phyloP scores from a whole-genome alignment of 1,140 invertebrate species.

The Bombus affinis region DNA sequence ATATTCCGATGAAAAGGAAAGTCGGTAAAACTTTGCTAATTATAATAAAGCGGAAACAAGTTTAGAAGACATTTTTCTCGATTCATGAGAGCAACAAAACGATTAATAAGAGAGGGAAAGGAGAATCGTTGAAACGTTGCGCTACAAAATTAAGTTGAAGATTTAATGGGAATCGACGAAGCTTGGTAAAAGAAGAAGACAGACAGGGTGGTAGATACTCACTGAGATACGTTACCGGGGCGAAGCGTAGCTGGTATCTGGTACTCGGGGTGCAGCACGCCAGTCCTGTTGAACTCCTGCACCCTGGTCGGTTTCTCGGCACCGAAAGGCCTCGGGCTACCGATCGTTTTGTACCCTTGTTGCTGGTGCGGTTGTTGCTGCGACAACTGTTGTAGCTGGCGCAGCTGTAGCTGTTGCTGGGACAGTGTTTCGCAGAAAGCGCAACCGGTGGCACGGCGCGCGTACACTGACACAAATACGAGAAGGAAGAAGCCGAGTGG shows the following conservation, averaged over 20 bases:
- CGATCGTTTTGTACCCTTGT: constrained; percentile 58
- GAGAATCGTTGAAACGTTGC: not conserved
- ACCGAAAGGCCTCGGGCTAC: constrained; percentile 73
- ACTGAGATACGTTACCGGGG: constrained; percentile 79
- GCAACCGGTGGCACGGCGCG: constrained; percentile 54
- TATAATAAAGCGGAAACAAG: not conserved
- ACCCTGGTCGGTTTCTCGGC: constrained; percentile 73
- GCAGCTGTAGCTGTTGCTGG: constrained; percentile 49
- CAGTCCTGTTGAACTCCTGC: constrained; percentile 78
- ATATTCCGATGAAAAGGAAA: not conserved
- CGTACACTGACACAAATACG: constrained; percentile 52
- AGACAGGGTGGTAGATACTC: constrained; percentile 60
- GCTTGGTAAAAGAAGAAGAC: no score
- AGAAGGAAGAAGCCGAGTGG: constrained; percentile 44
- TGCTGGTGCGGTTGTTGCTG: constrained; percentile 48
- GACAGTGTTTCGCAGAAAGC: constrained; percentile 54
- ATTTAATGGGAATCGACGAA: not conserved
- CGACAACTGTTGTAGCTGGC: constrained; percentile 21
- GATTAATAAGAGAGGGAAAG: not conserved
- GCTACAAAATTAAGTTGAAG: not conserved
- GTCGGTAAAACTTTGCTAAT: not conserved
- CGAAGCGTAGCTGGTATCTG: constrained; percentile 78
- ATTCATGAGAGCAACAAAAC: not conserved
- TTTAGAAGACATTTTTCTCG: not conserved
- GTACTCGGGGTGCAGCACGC: constrained; percentile 79